Conservation (phyloP, 2,888 invertebrate genomes). For the Amphimallon solstitiale region DNA sequence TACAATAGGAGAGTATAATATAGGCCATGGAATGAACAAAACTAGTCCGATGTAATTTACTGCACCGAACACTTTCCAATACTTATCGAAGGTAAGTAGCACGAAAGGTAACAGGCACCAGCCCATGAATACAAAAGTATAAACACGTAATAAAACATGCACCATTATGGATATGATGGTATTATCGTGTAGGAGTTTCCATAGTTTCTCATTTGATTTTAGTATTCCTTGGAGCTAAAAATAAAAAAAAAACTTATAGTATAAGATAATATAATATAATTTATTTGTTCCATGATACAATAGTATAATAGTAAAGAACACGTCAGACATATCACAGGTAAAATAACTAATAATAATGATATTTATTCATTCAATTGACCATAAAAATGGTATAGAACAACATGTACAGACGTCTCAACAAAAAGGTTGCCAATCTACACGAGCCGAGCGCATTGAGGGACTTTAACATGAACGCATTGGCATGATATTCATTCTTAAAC, state of each 20-base stretch:
- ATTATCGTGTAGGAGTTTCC: constrained; percentile 60
- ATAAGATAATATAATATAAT: too few species aligned
- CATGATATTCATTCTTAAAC: too few species aligned
- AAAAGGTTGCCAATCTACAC: too few species aligned
- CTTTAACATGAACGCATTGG: too few species aligned
- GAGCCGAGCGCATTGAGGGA: too few species aligned
- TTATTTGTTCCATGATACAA: too few species aligned
- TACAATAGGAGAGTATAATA: constrained; percentile 66
- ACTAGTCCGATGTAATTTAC: constrained; percentile 77
- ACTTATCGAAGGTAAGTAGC: constrained; percentile 74
- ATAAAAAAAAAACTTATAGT: constrained; percentile 17
- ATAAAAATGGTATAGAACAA: too few species aligned
- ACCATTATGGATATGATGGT: constrained; percentile 61
- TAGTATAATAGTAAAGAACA: too few species aligned
- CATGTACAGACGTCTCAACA: too few species aligned
- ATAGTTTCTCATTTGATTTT: constrained; percentile 64
- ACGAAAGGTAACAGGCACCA: constrained; percentile 83
- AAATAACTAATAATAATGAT: too few species aligned
- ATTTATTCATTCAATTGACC: too few species aligned
- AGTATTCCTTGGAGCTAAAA: constrained; percentile 68
- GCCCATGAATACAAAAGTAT: constrained; percentile 85
- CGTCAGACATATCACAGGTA: too few species aligned
- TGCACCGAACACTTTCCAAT: constrained; percentile 72
- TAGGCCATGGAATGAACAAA: constrained; percentile 73
- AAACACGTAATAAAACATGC: constrained; percentile 73